Evolutionary conservation across 2,113 vertebrate genomes (phyloP).

Genomic region (Bufo gargarizans): DNA sequence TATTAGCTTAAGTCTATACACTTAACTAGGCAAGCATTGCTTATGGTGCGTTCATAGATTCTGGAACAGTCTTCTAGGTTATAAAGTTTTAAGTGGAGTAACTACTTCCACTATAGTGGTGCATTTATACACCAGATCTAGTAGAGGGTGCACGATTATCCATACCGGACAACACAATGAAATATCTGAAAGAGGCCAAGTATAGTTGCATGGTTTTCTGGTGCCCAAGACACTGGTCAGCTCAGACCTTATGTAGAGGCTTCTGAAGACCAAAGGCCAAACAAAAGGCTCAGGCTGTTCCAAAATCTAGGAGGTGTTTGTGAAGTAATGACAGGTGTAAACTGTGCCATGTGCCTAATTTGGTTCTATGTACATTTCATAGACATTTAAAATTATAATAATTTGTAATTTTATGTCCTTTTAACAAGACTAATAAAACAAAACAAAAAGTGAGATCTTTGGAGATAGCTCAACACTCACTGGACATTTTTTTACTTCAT

Average conservation of each 20-base stretch:
- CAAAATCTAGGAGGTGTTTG: constrained; percentile 68
- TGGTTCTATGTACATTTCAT: constrained; percentile 62
- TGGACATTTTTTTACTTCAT: constrained; percentile 73
- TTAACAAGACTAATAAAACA: constrained; percentile 64
- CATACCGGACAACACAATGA: not conserved
- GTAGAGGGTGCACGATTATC: not conserved
- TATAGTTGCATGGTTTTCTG: not conserved
- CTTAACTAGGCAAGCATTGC: not conserved
- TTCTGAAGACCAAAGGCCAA: not conserved
- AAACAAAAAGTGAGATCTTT: constrained; percentile 75
- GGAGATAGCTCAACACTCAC: constrained; percentile 82
- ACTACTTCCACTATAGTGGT: not conserved
- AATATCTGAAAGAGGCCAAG: not conserved
- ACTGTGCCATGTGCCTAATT: constrained; percentile 47
- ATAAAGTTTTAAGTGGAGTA: not conserved
- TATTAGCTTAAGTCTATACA: not conserved
- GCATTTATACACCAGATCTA: not conserved
- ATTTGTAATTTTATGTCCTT: constrained; percentile 63
- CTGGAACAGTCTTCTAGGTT: not conserved
- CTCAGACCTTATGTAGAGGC: constrained; percentile 10
- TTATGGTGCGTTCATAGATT: constrained; percentile 8
- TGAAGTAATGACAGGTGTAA: not conserved
- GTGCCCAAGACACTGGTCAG: not conserved
- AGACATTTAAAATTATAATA: constrained; percentile 56
- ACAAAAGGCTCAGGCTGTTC: constrained; percentile 62